Evolutionary conservation across 2,113 vertebrate genomes (phyloP), one percentile per base, ranked within the genome.

Genomic region (Crotalus tigris): DNA sequence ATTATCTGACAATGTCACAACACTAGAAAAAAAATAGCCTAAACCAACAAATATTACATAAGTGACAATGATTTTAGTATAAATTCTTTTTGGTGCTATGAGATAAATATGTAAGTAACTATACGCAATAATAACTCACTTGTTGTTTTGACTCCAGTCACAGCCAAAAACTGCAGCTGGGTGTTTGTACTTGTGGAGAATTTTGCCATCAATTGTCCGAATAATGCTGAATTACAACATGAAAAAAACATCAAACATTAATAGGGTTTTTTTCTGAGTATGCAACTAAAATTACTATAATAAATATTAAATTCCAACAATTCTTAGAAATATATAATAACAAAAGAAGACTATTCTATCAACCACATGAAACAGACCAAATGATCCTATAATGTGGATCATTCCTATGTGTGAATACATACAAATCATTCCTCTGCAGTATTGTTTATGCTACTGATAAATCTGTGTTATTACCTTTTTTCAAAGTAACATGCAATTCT

Each of bases 91-190:
- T 94, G 90, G 55, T 89, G 54, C 51, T 26, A 39, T 44, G 59
- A 55, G 8, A 69, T 55, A 29, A 92, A 75, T 5, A 57, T 57
- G 81, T 54, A 39, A 90, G 12, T 6, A 61, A 4, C 2, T 86
- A 53, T 69, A 69, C 90, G 88, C 93, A 61, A 85, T 17, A 75
- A 91, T 92, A 69, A 97, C 99, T 98, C 97, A 99, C 99, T 99
- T 99, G 97, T 99, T 99, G 94, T 99, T 99, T 96, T 99, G 99
- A 96, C 99, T 99, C 99, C 99, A 99, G 33, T 99, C 99, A 96
- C 99, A 99, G 39, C 99, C 99, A 93, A 99, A 99, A 39, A 99
- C 99, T 4, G 99, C 98, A 88, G 99, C 98, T 24, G 99, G 99
- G 95, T 99, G 99, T 95, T 98, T 99, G 96, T 99, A 99, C 94